Evolutionary conservation across 2,113 vertebrate species (phyloP).

Genomic region (Pluvianellus socialis): DNA sequence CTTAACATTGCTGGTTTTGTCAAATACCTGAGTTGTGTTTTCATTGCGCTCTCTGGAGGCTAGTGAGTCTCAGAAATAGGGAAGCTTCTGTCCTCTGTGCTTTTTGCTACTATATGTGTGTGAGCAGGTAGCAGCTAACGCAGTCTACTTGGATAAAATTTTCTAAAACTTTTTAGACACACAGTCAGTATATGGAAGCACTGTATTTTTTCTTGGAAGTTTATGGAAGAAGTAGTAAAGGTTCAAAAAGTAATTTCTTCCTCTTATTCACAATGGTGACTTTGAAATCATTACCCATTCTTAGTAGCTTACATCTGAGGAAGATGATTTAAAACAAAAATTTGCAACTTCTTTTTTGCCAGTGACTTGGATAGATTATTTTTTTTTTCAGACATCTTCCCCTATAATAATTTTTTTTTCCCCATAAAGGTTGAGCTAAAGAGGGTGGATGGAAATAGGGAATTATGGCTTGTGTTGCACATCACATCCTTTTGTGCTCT

Average conservation of each 20-base stretch:
- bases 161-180: not conserved
- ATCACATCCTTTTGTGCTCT: not conserved
- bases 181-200: not conserved
- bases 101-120: not conserved
- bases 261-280: not conserved
- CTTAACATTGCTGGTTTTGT: not conserved
- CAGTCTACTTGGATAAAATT: not conserved
- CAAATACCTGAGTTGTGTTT: not conserved
- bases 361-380: not conserved
- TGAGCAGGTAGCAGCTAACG: not conserved
- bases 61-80: not conserved
- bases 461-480: not conserved
- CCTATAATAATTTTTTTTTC: not conserved
- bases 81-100: not conserved
- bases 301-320: not conserved
- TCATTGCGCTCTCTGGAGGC: not conserved
- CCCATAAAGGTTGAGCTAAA: not conserved
- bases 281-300: not conserved
- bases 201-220: not conserved
- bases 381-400: not conserved
- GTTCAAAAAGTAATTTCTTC: not conserved
- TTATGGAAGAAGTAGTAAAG: not conserved
- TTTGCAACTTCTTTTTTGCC: not conserved
- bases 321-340: not conserved
- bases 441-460: not conserved